These are phyloP conservation scores for Gambelia wislizenii DNA, from an alignment of 2,797 vertebrate genomes.

Conservation along the genomic window DNA sequence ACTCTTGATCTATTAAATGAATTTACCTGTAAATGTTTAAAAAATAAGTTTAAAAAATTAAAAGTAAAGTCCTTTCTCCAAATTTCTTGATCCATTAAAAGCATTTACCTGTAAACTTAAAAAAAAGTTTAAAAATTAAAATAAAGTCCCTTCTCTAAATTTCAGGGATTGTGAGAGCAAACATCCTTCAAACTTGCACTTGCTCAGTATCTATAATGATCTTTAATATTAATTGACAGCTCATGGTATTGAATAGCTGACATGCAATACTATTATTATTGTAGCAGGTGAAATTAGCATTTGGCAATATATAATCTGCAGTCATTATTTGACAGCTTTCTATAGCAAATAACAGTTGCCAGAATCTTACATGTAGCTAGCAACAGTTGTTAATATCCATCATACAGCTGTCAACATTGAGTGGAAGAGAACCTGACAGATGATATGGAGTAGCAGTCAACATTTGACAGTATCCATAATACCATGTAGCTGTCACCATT, in stretches of 20 bases:
- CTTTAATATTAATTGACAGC: neutral
- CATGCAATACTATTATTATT: neutral
- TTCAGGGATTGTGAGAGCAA: neutral
- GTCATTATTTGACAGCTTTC: neutral
- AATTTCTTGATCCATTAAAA: neutral
- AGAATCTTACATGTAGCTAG: neutral
- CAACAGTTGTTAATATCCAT: slow-evolving; percentile 12
- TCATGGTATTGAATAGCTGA: neutral
- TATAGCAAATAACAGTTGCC: neutral
- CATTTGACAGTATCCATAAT: slow-evolving; percentile 11
- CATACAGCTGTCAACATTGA: slow-evolving; percentile 1
- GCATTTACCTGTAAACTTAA: neutral
- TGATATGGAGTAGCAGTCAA: slow-evolving; percentile 1
- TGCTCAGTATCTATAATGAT: neutral
- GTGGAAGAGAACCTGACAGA: slow-evolving; percentile 3
- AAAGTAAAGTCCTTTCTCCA: neutral
- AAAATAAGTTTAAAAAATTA: neutral
- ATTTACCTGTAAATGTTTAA: neutral
- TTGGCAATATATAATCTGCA: neutral
- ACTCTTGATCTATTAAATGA: neutral
- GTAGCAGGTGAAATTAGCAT: neutral
- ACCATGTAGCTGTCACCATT: neutral
- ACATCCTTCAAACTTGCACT: neutral
- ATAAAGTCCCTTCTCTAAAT: neutral
- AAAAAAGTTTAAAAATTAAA: neutral